Percentiles rank a stretch among this genome's conserved stretches.
Conservation (phyloP, 2,113 vertebrate species). For the Elephas maximus region DNA sequence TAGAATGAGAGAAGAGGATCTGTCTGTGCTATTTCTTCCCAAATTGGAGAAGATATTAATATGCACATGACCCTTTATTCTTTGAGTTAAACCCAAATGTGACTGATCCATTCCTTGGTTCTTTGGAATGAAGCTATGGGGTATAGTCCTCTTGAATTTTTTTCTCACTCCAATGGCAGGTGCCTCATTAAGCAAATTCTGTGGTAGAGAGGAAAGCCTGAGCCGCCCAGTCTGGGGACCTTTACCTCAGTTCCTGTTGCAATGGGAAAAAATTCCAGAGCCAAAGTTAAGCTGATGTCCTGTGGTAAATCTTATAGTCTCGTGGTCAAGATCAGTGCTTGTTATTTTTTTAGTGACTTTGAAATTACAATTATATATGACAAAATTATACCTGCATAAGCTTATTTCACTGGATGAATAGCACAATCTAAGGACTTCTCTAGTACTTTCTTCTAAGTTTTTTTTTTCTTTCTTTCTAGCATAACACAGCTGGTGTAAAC, state of each 20-base stretch:
- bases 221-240: not conserved
- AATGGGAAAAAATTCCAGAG: not conserved
- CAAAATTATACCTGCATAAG: not conserved
- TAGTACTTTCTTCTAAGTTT: conserved; percentile 13
- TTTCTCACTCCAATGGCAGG: not conserved
- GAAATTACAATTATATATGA: not conserved
- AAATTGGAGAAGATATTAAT: not conserved
- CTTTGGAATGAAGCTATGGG: not conserved
- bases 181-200: conserved; percentile 7
- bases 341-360: not conserved
- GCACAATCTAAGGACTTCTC: not conserved
- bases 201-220: not conserved
- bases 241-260: not conserved
- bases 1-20: not conserved
- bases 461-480: conserved; percentile 87
- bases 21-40: not conserved
- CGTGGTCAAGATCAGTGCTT: not conserved
- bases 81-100: not conserved
- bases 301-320: not conserved
- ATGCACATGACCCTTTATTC: not conserved
- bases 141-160: not conserved
- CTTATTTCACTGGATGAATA: not conserved
- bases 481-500: conserved; percentile 96
- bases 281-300: not conserved
- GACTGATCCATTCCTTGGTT: not conserved